Percentiles rank a stretch among this genome's conserved stretches.
phyloP scores from a whole-genome alignment of 2,888 invertebrate genomes.

The Torymus texanus region DNA sequence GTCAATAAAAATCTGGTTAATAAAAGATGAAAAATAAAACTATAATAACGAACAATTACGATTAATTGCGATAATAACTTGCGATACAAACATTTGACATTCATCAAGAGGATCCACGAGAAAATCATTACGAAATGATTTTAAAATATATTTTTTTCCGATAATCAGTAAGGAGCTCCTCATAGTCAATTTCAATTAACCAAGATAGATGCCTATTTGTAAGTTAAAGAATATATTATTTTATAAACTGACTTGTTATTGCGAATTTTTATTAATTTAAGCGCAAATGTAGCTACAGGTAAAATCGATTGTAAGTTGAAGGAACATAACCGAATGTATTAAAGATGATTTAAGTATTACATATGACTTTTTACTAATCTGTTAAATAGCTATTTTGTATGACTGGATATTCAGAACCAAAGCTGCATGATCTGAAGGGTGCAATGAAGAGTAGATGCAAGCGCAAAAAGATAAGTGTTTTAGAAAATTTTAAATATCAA shows the following conservation, averaged over 20 bases:
- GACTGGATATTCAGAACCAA: no score
- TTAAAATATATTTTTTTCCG: slow-evolving; percentile 51
- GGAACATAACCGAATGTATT: slow-evolving; percentile 54
- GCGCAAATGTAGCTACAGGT: slow-evolving; percentile 49
- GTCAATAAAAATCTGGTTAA: slow-evolving; percentile 47
- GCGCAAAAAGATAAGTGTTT: no score
- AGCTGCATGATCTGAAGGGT: no score
- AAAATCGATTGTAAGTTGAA: slow-evolving; percentile 53
- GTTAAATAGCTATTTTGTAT: no score
- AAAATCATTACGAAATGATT: slow-evolving; percentile 38
- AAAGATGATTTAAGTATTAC: slow-evolving; percentile 49
- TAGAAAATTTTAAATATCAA: no score
- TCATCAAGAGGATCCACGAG: slow-evolving; percentile 27
- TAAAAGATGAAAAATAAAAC: slow-evolving; percentile 16
- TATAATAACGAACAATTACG: slow-evolving; percentile 39
- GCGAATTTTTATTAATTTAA: slow-evolving; percentile 55
- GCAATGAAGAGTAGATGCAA: no score
- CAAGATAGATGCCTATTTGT: slow-evolving; percentile 52
- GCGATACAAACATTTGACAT: slow-evolving; percentile 62
- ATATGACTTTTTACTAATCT: not conserved
- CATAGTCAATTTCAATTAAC: slow-evolving; percentile 54
- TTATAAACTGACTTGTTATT: slow-evolving; percentile 54
- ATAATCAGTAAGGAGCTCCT: slow-evolving; percentile 57
- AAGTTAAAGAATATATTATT: slow-evolving; percentile 52
- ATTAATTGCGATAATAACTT: slow-evolving; percentile 56